phyloP scores from a whole-genome alignment of 2,888 invertebrate genomes.

The Apoderus coryli region DNA sequence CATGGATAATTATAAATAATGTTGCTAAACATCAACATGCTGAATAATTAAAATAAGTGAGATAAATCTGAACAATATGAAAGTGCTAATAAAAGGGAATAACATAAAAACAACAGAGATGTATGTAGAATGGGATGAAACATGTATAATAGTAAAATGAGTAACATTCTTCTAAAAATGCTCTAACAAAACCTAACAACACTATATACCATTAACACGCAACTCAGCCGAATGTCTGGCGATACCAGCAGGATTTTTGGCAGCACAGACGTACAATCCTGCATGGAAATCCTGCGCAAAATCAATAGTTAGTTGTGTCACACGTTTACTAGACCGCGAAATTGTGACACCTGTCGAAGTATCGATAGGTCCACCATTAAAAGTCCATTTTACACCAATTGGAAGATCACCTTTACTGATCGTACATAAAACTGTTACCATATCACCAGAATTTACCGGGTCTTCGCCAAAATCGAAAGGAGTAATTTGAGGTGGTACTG shows the following conservation, averaged over 20 bases:
- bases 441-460: slow-evolving; percentile 48
- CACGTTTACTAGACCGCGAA: slow-evolving; percentile 33
- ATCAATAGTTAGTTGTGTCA: slow-evolving; percentile 39
- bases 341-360: slow-evolving; percentile 29
- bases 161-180: slow-evolving; percentile 10
- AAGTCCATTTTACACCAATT: slow-evolving; percentile 28
- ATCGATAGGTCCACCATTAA: slow-evolving; percentile 29
- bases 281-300: slow-evolving; percentile 36
- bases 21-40: background rate
- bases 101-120: too few relatives aligned
- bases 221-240: slow-evolving; percentile 36
- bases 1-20: too few relatives aligned
- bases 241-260: slow-evolving; percentile 37
- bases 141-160: too few relatives aligned
- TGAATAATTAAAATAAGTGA: too few relatives aligned
- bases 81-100: too few relatives aligned
- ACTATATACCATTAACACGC: slow-evolving; percentile 36
- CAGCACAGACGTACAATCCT: slow-evolving; percentile 39
- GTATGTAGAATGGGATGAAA: too few relatives aligned
- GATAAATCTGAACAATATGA: too few relatives aligned
- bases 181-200: slow-evolving; percentile 13
- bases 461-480: slow-evolving; percentile 36
- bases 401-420: slow-evolving; percentile 55
- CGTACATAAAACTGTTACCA: slow-evolving; percentile 46
- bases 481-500: slow-evolving; percentile 27